Conservation (phyloP, 2,113 vertebrate species). For the Otis tarda region DNA sequence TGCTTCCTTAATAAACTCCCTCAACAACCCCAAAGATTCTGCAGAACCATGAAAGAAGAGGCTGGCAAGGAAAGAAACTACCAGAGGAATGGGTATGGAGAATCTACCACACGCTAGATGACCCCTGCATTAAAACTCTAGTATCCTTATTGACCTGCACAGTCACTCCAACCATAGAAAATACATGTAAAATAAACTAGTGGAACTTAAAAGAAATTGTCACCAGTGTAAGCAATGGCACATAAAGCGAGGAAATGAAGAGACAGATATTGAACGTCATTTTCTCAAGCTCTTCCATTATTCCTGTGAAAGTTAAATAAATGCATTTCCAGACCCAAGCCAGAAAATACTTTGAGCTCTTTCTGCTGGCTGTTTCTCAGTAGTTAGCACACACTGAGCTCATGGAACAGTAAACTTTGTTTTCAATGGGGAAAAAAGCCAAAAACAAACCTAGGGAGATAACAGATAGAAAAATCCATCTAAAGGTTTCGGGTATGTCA, state of each 20-base stretch:
- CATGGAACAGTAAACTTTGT: not conserved
- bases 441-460: not conserved
- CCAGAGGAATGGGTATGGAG: not conserved
- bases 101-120: not conserved
- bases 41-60: not conserved
- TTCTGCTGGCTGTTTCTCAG: not conserved
- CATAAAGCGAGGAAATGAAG: not conserved
- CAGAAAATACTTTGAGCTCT: not conserved
- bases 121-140: not conserved
- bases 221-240: not conserved
- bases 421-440: not conserved
- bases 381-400: conserved; percentile 1
- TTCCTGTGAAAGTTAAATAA: not conserved
- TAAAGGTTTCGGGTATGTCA: not conserved
- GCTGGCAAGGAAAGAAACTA: not conserved
- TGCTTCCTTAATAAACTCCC: not conserved
- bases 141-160: not conserved
- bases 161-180: not conserved
- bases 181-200: not conserved
- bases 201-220: not conserved
- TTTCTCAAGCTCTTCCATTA: not conserved
- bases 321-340: not conserved
- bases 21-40: not conserved
- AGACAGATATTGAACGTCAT: not conserved
- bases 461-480: not conserved